Evolutionary conservation across 2,888 invertebrate genomes (phyloP).

Genomic region (Portevinia maculata): DNA sequence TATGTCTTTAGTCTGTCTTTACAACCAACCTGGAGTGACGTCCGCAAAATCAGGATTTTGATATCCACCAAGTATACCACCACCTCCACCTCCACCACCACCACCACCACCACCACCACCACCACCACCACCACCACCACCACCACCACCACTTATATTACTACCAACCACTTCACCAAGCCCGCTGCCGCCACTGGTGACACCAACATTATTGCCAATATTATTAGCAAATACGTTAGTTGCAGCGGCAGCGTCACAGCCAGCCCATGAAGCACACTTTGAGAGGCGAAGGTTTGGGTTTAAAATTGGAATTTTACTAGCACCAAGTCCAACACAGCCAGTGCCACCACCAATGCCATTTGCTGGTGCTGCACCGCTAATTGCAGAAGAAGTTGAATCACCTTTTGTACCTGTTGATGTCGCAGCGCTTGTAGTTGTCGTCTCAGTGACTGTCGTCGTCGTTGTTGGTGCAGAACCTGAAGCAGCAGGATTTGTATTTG

Average conservation of each 20-base stretch:
- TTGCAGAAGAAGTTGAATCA: constrained; percentile 66
- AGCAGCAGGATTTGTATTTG: not conserved
- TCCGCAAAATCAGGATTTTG: constrained; percentile 82
- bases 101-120: no score
- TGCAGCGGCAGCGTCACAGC: constrained; percentile 82
- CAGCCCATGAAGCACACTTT: constrained; percentile 89
- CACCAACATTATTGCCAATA: constrained; percentile 76
- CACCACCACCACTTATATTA: constrained; percentile 76
- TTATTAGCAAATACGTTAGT: constrained; percentile 77
- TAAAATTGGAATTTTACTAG: constrained; percentile 87
- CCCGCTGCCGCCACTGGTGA: constrained; percentile 16
- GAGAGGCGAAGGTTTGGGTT: constrained; percentile 85
- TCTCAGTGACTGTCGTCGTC: constrained; percentile 56
- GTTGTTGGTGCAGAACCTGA: constrained; percentile 51
- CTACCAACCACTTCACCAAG: constrained; percentile 54
- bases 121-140: constrained; percentile 78
- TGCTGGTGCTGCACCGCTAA: constrained; percentile 57
- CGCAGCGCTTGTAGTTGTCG: constrained; percentile 52
- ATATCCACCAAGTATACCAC: constrained; percentile 78
- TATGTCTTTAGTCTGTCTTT: constrained; percentile 37
- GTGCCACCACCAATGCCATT: constrained; percentile 48
- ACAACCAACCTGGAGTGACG: constrained; percentile 84
- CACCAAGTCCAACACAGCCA: constrained; percentile 67
- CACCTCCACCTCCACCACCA: no score
- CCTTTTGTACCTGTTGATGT: constrained; percentile 61